Evolutionary conservation across 2,797 vertebrate species (phyloP).

Genomic region (Sebastes oblongus): DNA sequence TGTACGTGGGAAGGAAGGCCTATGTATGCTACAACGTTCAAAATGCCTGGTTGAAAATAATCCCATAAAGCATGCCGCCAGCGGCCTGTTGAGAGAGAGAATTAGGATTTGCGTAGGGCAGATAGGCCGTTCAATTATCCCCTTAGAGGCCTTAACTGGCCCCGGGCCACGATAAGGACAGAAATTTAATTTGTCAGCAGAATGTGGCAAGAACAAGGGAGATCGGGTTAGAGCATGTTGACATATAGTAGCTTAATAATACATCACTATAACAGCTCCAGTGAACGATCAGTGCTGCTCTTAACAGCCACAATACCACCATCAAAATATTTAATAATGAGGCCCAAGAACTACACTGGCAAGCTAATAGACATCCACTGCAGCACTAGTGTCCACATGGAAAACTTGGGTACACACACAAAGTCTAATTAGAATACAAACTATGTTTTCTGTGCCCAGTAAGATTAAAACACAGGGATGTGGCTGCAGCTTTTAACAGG

Average conservation of each 20-base stretch:
- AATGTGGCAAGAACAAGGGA: slow-evolving; percentile 5
- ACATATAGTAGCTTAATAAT: slow-evolving; percentile 27
- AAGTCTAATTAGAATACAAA: slow-evolving; percentile 60
- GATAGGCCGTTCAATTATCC: slow-evolving; percentile 66
- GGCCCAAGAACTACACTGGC: neutral
- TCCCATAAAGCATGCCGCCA: slow-evolving; percentile 77
- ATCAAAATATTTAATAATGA: neutral
- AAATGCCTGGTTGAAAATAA: slow-evolving; percentile 78
- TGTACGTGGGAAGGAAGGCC: slow-evolving; percentile 59
- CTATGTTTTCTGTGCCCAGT: slow-evolving; percentile 43
- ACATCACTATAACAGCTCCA: neutral
- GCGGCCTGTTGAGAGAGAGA: slow-evolving; percentile 69
- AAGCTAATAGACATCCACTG: slow-evolving; percentile 1
- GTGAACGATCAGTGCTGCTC: slow-evolving; percentile 3
- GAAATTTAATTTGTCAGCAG: slow-evolving; percentile 52
- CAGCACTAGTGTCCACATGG: slow-evolving; percentile 43
- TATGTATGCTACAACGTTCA: slow-evolving; percentile 67
- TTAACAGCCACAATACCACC: neutral
- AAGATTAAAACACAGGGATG: slow-evolving; percentile 59
- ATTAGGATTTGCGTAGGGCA: slow-evolving; percentile 69
- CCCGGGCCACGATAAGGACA: slow-evolving; percentile 50
- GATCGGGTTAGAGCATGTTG: slow-evolving; percentile 6
- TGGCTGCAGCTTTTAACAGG: slow-evolving; percentile 65
- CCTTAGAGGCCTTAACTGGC: slow-evolving; percentile 47
- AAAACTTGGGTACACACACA: slow-evolving; percentile 18